A percentile compares a stretch with the other conserved stretches of the same genome.
phyloP scores from a whole-genome alignment of 2,113 vertebrate genomes.

The Mesitornis unicolor region DNA sequence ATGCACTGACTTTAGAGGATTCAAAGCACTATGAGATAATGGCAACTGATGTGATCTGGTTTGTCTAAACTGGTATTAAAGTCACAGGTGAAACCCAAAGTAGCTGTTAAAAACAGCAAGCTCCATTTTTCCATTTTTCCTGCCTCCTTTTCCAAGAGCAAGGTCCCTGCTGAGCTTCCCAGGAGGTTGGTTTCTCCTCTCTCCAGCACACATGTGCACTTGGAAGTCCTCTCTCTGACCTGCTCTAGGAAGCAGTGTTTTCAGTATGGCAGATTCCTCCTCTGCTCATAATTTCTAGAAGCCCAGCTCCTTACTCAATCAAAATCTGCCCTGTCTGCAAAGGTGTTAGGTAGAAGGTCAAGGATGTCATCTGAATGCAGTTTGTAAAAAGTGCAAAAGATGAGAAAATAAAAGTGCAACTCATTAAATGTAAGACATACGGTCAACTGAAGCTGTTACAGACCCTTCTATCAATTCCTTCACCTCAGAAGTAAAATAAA shows the following conservation, averaged over 20 bases:
- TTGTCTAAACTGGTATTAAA: background rate
- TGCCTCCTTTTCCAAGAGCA: background rate
- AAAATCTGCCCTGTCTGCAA: background rate
- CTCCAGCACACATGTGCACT: fast-evolving
- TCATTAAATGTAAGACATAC: background rate
- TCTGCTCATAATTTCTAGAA: background rate
- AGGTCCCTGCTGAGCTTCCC: background rate
- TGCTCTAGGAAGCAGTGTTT: background rate
- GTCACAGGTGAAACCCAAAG: background rate
- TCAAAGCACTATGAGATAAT: background rate
- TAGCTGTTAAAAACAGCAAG: background rate
- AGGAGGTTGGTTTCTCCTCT: background rate
- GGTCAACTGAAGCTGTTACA: background rate
- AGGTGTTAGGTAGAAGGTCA: background rate
- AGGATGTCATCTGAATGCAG: background rate
- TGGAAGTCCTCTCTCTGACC: background rate
- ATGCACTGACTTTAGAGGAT: background rate
- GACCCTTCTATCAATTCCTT: background rate
- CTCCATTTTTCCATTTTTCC: background rate
- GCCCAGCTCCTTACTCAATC: background rate
- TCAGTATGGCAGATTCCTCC: background rate
- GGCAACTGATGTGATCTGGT: background rate
- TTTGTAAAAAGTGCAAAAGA: background rate
- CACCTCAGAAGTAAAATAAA: background rate
- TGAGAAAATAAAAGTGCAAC: background rate